phyloP scores from a whole-genome alignment of 2,888 invertebrate species.

The Stenurella melanura region DNA sequence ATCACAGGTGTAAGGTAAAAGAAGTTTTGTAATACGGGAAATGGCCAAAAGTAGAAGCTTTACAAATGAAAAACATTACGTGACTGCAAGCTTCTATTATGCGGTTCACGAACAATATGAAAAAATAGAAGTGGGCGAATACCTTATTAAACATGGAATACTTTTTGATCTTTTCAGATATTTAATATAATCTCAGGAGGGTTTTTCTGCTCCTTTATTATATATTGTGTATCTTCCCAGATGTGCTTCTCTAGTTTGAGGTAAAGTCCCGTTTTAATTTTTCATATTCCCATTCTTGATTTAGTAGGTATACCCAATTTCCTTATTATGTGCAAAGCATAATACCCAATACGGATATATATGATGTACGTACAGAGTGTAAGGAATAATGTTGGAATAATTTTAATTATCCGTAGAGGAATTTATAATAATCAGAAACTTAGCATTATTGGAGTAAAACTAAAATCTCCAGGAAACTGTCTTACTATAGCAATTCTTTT shows the following conservation, averaged over 20 bases:
- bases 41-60: background rate
- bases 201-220: background rate
- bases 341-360: background rate
- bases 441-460: no score
- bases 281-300: background rate
- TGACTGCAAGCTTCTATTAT: background rate
- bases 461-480: no score
- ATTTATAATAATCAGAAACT: no score
- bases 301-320: background rate
- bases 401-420: no score
- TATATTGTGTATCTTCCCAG: background rate
- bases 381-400: no score
- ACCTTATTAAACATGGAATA: background rate
- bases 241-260: background rate
- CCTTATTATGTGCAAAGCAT: slow-evolving; percentile 7
- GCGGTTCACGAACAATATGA: background rate
- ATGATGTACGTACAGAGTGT: no score
- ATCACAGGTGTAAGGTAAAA: background rate
- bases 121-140: background rate
- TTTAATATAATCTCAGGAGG: background rate
- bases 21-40: background rate
- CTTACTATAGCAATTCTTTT: no score
- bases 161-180: background rate
- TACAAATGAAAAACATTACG: slow-evolving; percentile 1
- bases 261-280: background rate